phyloP scores from a whole-genome alignment of 2,113 vertebrate species.

The Bucco capensis region DNA sequence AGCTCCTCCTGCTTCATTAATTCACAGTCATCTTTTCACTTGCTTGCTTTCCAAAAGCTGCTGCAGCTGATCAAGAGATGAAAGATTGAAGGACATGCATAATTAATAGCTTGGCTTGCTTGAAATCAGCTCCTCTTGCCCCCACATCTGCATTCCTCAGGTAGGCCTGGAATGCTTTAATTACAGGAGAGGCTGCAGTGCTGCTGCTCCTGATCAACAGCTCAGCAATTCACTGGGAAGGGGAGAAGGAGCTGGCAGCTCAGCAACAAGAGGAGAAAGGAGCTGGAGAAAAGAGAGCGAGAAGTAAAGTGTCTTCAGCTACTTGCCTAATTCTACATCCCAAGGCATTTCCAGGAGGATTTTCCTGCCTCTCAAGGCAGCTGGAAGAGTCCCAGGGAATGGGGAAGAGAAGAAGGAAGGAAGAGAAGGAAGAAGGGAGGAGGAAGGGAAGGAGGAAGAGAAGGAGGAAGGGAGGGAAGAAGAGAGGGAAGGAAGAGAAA shows the following conservation, averaged over 20 bases:
- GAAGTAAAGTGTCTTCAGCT: background rate
- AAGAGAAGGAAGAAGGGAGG: no score
- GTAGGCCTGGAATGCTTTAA: conserved; percentile 50
- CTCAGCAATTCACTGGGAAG: background rate
- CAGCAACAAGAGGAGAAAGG: background rate
- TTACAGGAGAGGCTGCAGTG: background rate
- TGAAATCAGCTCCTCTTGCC: conserved; percentile 33
- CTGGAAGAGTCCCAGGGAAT: background rate
- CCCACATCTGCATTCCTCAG: conserved; percentile 21
- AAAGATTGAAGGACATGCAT: conserved; percentile 44
- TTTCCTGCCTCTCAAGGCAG: background rate
- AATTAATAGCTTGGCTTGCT: conserved; percentile 32
- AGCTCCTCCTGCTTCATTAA: background rate
- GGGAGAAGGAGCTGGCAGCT: background rate
- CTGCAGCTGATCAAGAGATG: conserved; percentile 32
- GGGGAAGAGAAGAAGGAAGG: no score
- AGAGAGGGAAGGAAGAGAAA: no score
- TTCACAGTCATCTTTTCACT: background rate
- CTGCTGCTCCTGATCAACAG: conserved; percentile 14
- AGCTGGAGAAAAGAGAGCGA: background rate
- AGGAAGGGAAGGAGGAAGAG: no score
- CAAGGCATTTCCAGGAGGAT: background rate
- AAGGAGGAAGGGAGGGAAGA: no score
- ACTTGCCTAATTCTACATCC: background rate
- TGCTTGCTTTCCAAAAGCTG: background rate